phyloP scores from a whole-genome alignment of 2,113 vertebrate genomes.

The Myiagra hebetior region DNA sequence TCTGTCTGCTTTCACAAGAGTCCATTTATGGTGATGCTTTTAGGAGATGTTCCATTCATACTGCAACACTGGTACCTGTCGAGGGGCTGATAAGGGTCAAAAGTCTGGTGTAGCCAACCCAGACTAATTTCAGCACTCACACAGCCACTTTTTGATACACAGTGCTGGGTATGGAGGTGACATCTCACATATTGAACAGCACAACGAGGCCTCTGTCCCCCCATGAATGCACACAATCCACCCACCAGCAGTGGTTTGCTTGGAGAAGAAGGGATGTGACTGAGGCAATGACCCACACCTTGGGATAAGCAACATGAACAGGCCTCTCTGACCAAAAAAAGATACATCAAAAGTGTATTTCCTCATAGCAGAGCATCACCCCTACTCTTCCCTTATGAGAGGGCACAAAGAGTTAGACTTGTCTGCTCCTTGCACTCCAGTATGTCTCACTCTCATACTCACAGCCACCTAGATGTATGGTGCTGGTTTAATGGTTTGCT shows the following conservation, averaged over 20 bases:
- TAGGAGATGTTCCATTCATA: background rate
- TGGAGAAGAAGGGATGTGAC: background rate
- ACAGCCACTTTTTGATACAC: background rate
- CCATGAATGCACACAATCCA: no score
- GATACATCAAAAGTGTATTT: background rate
- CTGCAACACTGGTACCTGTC: background rate
- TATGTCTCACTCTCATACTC: background rate
- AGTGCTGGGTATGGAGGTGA: background rate
- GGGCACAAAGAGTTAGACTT: background rate
- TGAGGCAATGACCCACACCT: background rate
- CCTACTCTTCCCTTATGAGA: background rate
- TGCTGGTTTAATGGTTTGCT: background rate
- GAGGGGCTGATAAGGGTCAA: background rate
- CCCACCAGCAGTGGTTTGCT: background rate
- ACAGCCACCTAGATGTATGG: background rate
- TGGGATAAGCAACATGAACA: background rate
- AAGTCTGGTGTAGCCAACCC: background rate
- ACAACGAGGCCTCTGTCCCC: background rate
- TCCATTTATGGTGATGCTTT: background rate
- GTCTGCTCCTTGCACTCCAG: background rate
- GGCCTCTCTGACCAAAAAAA: background rate
- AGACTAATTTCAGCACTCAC: background rate
- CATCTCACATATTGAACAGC: background rate
- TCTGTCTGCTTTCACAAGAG: background rate
- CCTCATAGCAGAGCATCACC: background rate